Evolutionary conservation across 1,140 invertebrate species (phyloP).

Genomic region (Thereuonema tuberculata): DNA sequence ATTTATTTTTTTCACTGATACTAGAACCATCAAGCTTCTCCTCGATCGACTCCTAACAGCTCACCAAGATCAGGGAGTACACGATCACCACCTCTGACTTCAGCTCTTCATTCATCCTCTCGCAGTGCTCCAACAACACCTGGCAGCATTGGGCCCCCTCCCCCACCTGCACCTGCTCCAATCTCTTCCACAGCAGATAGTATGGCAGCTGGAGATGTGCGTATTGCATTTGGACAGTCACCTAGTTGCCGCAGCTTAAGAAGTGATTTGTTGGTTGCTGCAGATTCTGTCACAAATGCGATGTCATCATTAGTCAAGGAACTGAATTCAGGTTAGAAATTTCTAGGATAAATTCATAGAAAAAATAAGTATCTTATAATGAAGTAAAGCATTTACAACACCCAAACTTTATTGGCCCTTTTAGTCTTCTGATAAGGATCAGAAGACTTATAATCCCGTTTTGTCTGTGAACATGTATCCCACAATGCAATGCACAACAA

Average conservation of each 20-base stretch:
- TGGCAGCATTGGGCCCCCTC: slow-evolving; percentile 28
- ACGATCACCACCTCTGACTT: slow-evolving; percentile 54
- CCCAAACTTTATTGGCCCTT: no score
- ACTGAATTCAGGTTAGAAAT: slow-evolving; percentile 59
- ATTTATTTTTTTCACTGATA: slow-evolving; percentile 2
- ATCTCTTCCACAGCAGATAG: slow-evolving; percentile 28
- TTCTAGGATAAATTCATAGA: no score
- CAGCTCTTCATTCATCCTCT: slow-evolving; percentile 31
- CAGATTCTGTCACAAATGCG: slow-evolving; percentile 88
- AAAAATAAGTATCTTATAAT: no score
- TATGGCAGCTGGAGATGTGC: slow-evolving; percentile 36
- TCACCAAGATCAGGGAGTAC: slow-evolving; percentile 62
- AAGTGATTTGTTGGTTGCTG: slow-evolving; percentile 76
- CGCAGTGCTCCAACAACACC: slow-evolving; percentile 56
- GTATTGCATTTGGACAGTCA: slow-evolving; percentile 24
- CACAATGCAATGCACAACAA: no score
- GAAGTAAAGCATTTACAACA: no score
- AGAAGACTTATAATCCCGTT: no score
- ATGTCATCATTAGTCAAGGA: slow-evolving; percentile 91
- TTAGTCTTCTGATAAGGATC: no score
- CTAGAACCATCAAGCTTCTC: slow-evolving; percentile 59
- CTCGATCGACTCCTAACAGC: slow-evolving; percentile 76
- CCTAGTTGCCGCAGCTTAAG: slow-evolving; percentile 46
- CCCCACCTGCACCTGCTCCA: slow-evolving; percentile 14
- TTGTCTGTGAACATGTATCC: no score